Evolutionary conservation across 2,888 invertebrate genomes (phyloP).

Genomic region (Lithosia quadra): DNA sequence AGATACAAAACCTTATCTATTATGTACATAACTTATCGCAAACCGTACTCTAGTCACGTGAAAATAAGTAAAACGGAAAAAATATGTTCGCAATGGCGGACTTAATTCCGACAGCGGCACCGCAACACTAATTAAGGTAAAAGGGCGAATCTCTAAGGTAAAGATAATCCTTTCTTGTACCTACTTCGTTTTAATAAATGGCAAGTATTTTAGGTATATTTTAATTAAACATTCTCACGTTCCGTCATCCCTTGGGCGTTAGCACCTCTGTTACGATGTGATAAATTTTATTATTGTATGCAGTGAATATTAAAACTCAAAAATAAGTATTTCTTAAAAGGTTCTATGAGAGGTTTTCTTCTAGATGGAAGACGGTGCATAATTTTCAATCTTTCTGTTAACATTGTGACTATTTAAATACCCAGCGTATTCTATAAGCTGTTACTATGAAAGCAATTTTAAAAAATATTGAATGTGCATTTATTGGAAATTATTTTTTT

Average conservation of each 20-base stretch:
- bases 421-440: too few relatives aligned
- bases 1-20: too few relatives aligned
- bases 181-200: constrained; percentile 69
- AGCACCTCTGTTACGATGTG: constrained; percentile 43
- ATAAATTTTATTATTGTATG: constrained; percentile 47
- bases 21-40: neutral
- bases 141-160: constrained; percentile 60
- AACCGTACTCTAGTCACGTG: constrained; percentile 3
- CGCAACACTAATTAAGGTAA: constrained; percentile 65
- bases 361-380: neutral
- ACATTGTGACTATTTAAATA: neutral
- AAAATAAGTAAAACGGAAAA: constrained; percentile 26
- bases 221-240: constrained; percentile 74
- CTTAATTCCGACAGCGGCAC: constrained; percentile 39
- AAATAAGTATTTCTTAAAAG: constrained; percentile 24
- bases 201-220: constrained; percentile 64
- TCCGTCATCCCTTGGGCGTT: constrained; percentile 42
- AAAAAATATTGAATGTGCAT: too few relatives aligned
- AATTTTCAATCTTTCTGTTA: neutral
- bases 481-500: too few relatives aligned
- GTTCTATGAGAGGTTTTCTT: neutral
- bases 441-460: too few relatives aligned
- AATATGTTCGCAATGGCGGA: constrained; percentile 31
- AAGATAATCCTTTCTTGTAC: constrained; percentile 65
- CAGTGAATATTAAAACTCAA: constrained; percentile 38